Percentiles rank a stretch among this genome's conserved stretches.
Conservation (phyloP, 2,888 invertebrate species). For the Heliconius ismenius region DNA sequence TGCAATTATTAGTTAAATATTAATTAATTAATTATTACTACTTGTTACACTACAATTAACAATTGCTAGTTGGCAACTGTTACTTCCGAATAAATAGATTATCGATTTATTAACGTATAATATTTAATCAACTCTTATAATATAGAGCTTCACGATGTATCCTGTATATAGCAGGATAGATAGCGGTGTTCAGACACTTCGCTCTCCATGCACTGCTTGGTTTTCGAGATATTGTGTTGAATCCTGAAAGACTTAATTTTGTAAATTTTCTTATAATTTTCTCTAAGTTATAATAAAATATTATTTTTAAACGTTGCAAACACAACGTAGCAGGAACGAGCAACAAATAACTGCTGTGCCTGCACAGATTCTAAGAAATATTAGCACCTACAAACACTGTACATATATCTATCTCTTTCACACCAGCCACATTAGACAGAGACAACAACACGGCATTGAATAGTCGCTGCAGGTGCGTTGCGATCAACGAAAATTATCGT, state of each 20-base stretch:
- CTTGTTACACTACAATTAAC: too few species aligned
- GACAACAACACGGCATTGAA: slow-evolving; percentile 40
- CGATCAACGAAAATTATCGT: slow-evolving; percentile 47
- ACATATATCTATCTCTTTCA: slow-evolving; percentile 49
- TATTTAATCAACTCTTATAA: too few species aligned
- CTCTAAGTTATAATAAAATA: not conserved
- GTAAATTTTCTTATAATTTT: too few species aligned
- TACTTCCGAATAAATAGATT: too few species aligned
- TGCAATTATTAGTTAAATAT: not conserved
- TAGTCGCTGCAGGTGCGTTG: slow-evolving; percentile 50
- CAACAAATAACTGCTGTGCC: slow-evolving; percentile 43
- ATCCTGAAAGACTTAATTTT: too few species aligned
- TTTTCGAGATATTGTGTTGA: not conserved
- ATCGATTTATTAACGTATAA: too few species aligned
- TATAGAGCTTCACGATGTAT: not conserved
- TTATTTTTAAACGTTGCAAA: not conserved
- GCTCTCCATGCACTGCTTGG: not conserved
- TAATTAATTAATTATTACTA: not conserved
- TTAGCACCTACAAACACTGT: slow-evolving; percentile 56
- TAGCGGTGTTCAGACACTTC: not conserved
- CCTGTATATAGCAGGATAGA: not conserved
- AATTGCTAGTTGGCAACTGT: too few species aligned
- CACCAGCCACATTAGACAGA: slow-evolving; percentile 45
- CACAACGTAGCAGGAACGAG: slow-evolving; percentile 39
- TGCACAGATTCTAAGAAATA: slow-evolving; percentile 58